A percentile compares a stretch with the other conserved stretches of the same genome.
Conservation (phyloP, 1,140 invertebrate species). For the Drosophila ananassae region DNA sequence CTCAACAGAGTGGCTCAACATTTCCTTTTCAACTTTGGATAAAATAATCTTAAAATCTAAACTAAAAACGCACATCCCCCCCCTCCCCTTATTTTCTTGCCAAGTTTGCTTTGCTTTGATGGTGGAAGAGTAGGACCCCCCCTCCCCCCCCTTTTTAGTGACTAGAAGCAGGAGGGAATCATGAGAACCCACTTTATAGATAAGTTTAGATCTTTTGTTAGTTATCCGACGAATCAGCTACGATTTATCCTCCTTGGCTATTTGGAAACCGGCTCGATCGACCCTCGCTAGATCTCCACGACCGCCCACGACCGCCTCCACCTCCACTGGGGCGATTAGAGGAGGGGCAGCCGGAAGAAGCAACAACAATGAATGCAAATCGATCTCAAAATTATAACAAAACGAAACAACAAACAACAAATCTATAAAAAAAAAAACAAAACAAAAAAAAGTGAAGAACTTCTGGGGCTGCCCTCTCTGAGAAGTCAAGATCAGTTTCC, state of each 20-base stretch:
- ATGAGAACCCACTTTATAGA: not conserved
- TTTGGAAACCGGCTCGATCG: constrained; percentile 11
- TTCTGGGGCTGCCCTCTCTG: constrained; percentile 27
- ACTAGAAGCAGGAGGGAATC: too few species aligned
- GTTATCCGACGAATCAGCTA: constrained; percentile 14
- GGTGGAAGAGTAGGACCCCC: not conserved
- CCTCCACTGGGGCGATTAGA: constrained; percentile 11
- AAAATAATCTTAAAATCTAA: not conserved
- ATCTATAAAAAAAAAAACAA: constrained; percentile 39
- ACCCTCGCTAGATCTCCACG: not conserved
- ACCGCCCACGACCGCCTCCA: not conserved
- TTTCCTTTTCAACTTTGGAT: not conserved
- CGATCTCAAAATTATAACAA: constrained; percentile 83
- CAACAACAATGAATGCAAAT: constrained; percentile 66
- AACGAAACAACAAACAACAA: constrained; percentile 52
- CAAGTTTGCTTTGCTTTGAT: constrained; percentile 75
- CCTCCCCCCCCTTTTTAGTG: too few species aligned
- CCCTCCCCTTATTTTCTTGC: not conserved
- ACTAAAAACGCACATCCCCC: constrained; percentile 18
- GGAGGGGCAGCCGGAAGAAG: constrained; percentile 19
- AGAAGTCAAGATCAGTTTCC: constrained; percentile 1
- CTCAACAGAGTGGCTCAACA: constrained; percentile 20
- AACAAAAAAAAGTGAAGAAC: not conserved
- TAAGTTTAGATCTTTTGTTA: constrained; percentile 28
- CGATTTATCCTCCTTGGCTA: constrained; percentile 38